A percentile compares a stretch with the other conserved stretches of the same genome.
These are phyloP conservation scores for Lithobates sylvaticus DNA, from an alignment of 2,797 vertebrate genomes.

Conservation along the genomic window DNA sequence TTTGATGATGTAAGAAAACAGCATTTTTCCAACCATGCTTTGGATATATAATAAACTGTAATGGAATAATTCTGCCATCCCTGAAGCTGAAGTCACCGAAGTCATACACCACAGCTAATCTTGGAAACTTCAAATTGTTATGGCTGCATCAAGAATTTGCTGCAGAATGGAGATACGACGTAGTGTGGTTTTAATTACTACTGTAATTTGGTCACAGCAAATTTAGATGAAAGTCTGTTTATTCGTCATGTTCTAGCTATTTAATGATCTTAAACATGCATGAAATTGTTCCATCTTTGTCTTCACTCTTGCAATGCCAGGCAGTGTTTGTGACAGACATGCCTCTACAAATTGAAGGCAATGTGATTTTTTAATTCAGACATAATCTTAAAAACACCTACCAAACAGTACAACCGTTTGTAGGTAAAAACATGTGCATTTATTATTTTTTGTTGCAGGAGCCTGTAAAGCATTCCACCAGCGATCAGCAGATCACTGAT, in stretches of 20 bases:
- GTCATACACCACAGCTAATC: constrained; percentile 31
- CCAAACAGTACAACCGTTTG: no score
- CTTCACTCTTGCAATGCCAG: constrained; percentile 22
- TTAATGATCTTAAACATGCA: constrained; percentile 46
- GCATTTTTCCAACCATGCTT: background rate
- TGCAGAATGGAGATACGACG: constrained; percentile 43
- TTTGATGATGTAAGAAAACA: constrained; percentile 2
- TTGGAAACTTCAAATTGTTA: constrained; percentile 29
- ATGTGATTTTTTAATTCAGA: background rate
- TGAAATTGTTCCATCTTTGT: constrained; percentile 4
- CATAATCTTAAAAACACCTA: background rate
- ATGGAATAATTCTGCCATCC: background rate
- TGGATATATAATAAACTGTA: background rate
- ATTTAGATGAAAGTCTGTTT: constrained; percentile 42
- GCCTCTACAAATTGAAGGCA: background rate
- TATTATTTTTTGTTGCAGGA: no score
- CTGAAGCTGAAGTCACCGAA: background rate
- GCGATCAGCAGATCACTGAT: no score
- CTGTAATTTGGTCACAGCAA: constrained; percentile 48
- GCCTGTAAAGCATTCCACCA: no score
- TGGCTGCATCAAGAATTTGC: constrained; percentile 39
- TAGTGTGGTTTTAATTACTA: constrained; percentile 46
- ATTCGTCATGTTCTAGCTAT: constrained; percentile 24
- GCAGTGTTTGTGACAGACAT: background rate
- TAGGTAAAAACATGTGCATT: no score